phyloP scores from a whole-genome alignment of 2,888 invertebrate genomes.

The Apantesis nais region DNA sequence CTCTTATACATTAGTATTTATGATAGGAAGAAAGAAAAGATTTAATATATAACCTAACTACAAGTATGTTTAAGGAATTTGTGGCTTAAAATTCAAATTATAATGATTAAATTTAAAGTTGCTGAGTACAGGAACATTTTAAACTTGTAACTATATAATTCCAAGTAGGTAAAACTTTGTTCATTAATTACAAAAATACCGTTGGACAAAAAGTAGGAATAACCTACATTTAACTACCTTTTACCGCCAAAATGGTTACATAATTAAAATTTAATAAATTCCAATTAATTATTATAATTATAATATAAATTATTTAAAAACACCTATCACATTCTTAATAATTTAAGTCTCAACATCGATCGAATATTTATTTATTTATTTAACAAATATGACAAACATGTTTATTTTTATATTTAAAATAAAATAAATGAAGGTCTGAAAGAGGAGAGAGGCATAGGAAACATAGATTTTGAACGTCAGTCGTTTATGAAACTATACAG shows the following conservation, averaged over 20 bases:
- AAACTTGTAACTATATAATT: constrained; percentile 48
- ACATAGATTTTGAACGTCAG: constrained; percentile 32
- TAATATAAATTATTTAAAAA: constrained; percentile 62
- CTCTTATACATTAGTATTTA: too few relatives aligned
- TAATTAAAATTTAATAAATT: constrained; percentile 51
- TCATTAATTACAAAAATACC: constrained; percentile 66
- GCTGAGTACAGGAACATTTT: not conserved
- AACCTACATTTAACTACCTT: constrained; percentile 55
- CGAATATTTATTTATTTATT: constrained; percentile 57
- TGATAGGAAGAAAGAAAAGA: too few relatives aligned
- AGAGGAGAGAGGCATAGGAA: constrained; percentile 23
- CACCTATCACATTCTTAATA: constrained; percentile 71
- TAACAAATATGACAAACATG: constrained; percentile 50
- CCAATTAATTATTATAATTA: constrained; percentile 56
- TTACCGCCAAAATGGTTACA: constrained; percentile 48
- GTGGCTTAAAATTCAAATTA: not conserved
- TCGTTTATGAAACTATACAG: not conserved
- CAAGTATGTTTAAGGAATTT: too few relatives aligned
- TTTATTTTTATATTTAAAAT: constrained; percentile 20
- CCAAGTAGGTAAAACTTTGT: constrained; percentile 36
- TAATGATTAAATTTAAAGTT: not conserved
- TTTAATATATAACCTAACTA: too few relatives aligned
- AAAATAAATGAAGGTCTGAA: constrained; percentile 21
- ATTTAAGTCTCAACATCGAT: constrained; percentile 72
- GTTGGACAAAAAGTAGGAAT: constrained; percentile 63